Evolutionary conservation across 2,888 invertebrate genomes (phyloP).

Genomic region (Geophilus truncorum): DNA sequence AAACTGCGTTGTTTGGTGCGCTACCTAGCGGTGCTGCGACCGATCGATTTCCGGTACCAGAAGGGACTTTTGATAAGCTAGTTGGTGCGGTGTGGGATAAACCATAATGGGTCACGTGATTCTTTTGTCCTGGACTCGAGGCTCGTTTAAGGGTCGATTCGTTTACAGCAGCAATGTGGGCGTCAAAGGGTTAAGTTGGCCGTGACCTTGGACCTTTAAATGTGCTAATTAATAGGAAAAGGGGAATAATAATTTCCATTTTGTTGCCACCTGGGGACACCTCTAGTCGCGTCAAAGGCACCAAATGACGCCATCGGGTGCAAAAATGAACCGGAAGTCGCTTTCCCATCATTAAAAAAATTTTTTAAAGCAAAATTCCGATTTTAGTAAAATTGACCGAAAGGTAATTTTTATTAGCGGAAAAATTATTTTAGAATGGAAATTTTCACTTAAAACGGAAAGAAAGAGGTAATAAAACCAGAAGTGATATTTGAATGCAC

Average conservation of each 20-base stretch:
- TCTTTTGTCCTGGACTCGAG: background rate
- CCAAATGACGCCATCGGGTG: no score
- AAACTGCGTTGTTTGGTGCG: background rate
- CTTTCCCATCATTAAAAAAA: no score
- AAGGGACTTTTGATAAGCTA: slow-evolving; percentile 6
- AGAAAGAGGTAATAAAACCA: no score
- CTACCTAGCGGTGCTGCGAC: background rate
- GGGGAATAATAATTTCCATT: background rate
- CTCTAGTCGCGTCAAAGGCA: no score
- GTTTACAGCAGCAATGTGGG: background rate
- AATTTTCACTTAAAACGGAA: no score
- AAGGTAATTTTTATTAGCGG: no score
- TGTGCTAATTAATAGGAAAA: background rate
- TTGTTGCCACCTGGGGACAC: background rate
- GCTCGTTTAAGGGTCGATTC: background rate
- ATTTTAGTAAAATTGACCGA: no score
- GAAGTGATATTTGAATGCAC: no score
- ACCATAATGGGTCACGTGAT: background rate
- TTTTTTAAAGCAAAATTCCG: no score
- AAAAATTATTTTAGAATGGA: no score
- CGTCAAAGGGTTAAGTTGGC: background rate
- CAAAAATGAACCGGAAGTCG: no score
- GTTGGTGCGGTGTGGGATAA: background rate
- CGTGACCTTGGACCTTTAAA: slow-evolving; percentile 10
- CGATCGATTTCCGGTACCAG: slow-evolving; percentile 23